phyloP scores from a whole-genome alignment of 2,888 invertebrate species.

The Creontiades dilutus region DNA sequence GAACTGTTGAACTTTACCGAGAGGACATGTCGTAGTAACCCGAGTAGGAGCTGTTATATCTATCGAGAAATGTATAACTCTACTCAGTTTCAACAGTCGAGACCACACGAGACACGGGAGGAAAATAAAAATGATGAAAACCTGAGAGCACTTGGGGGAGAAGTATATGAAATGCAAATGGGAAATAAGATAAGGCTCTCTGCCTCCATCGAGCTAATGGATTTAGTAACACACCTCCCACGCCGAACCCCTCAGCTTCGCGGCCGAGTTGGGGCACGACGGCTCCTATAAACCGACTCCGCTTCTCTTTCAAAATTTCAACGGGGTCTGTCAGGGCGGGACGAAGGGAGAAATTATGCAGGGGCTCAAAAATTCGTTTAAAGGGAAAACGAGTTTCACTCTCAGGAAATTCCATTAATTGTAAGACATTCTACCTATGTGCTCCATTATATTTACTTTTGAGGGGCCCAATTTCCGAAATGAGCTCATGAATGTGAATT shows the following conservation, averaged over 20 bases:
- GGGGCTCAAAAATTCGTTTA: background rate
- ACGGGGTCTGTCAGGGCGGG: background rate
- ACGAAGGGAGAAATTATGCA: background rate
- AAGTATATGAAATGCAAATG: conserved; percentile 65
- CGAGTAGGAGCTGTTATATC: background rate
- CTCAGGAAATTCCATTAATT: conserved; percentile 21
- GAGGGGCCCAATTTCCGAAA: too few relatives aligned
- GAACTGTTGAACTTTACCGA: too few relatives aligned
- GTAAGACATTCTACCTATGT: background rate
- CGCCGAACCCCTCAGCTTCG: background rate
- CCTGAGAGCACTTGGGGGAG: conserved; percentile 52
- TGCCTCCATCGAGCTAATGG: conserved; percentile 47
- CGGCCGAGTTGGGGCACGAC: background rate
- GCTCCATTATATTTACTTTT: background rate
- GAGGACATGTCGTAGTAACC: background rate
- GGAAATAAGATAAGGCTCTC: conserved; percentile 59
- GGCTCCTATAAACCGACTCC: conserved; percentile 10
- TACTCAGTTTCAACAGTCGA: conserved; percentile 19
- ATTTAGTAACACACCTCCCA: conserved; percentile 44
- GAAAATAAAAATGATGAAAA: conserved; percentile 58
- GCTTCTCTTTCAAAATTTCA: conserved; percentile 7
- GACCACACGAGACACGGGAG: conserved; percentile 12
- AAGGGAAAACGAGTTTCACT: background rate
- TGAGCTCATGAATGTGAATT: too few relatives aligned
- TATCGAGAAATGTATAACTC: conserved; percentile 16